phyloP scores from a whole-genome alignment of 2,888 invertebrate genomes.

The Rhamnusium bicolor region DNA sequence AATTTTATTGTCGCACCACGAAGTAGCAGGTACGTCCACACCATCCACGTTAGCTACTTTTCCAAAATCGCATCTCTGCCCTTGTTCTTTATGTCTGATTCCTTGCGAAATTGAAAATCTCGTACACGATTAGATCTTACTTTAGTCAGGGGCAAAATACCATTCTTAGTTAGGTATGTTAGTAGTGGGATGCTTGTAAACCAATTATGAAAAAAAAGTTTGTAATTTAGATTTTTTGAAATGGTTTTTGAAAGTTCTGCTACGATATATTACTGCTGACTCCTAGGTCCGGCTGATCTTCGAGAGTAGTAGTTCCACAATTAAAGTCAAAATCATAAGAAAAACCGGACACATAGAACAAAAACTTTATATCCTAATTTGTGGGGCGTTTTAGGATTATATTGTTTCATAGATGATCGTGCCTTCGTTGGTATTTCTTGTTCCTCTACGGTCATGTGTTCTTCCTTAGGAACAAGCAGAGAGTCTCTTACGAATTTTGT shows the following conservation, averaged over 20 bases:
- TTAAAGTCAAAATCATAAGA: background rate
- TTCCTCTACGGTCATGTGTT: background rate
- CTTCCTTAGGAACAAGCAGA: background rate
- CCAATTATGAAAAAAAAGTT: background rate
- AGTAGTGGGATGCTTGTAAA: background rate
- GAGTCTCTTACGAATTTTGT: too few relatives aligned
- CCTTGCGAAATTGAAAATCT: background rate
- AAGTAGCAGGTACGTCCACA: conserved; percentile 50
- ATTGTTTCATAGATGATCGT: background rate
- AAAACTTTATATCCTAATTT: background rate
- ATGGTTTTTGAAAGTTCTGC: background rate
- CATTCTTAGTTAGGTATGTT: background rate
- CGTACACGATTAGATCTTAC: background rate
- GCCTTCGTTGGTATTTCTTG: background rate
- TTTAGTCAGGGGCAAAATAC: background rate
- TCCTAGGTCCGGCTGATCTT: background rate
- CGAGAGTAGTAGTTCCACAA: too few relatives aligned
- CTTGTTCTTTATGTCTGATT: conserved; percentile 40
- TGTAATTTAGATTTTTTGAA: background rate
- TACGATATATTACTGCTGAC: background rate
- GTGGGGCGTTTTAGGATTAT: background rate
- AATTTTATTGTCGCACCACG: conserved; percentile 65
- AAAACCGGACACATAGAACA: background rate
- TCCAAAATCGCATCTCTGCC: conserved; percentile 52
- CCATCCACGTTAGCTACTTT: conserved; percentile 50